Conservation (phyloP, 2,113 vertebrate genomes). For the Tragulus kanchil region DNA sequence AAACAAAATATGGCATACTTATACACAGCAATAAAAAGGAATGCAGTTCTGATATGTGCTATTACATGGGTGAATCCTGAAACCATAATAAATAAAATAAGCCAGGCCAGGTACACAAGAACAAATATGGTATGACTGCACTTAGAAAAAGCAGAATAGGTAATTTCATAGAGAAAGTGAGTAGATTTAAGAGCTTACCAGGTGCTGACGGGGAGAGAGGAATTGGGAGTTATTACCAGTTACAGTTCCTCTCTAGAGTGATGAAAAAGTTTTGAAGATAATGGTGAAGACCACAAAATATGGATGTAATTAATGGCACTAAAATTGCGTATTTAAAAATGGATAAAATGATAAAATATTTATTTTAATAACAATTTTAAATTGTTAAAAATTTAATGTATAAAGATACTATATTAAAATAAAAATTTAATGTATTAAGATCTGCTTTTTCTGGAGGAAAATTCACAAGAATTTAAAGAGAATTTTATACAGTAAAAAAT, state of each 20-base stretch:
- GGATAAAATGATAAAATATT: not conserved
- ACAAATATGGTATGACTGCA: not conserved
- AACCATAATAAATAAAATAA: too few relatives aligned
- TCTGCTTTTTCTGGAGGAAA: not conserved
- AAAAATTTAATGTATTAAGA: not conserved
- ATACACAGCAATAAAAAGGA: too few relatives aligned
- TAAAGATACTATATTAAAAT: not conserved
- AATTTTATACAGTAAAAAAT: not conserved
- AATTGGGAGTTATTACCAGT: not conserved
- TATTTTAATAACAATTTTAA: not conserved
- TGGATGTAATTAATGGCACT: not conserved
- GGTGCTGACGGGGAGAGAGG: not conserved
- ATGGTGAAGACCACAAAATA: not conserved
- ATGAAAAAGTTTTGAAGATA: not conserved
- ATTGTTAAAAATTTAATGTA: not conserved
- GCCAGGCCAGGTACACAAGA: too few relatives aligned
- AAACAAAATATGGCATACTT: too few relatives aligned
- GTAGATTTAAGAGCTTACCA: not conserved
- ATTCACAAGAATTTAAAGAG: not conserved
- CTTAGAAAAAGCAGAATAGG: not conserved
- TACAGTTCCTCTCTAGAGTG: not conserved
- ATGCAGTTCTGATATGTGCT: too few relatives aligned
- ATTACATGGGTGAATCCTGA: too few relatives aligned
- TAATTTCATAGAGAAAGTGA: not conserved
- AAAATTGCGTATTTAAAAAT: not conserved